These are phyloP conservation scores for Bombus soroeensis DNA, from an alignment of 1,140 invertebrate species.

Conservation along the genomic window DNA sequence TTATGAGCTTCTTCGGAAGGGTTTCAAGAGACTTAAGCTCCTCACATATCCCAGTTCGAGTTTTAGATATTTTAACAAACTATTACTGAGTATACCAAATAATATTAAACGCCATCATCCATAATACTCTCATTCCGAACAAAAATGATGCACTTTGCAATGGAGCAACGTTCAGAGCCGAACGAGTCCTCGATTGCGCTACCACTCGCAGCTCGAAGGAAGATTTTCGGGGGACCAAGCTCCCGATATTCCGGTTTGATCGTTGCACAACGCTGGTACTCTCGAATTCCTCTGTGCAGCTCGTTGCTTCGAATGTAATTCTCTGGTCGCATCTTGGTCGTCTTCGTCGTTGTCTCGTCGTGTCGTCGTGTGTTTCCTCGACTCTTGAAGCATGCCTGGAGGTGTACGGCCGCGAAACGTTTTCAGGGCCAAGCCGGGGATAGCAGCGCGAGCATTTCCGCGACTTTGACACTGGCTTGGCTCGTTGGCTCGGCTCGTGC, in stretches of 20 bases:
- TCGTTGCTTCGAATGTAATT: constrained; percentile 20
- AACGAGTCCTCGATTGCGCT: background rate
- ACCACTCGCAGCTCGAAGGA: constrained; percentile 27
- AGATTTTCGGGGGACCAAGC: constrained; percentile 55
- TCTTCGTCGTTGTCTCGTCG: background rate
- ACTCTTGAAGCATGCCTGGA: background rate
- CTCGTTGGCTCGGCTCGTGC: background rate
- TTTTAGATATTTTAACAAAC: too few species aligned
- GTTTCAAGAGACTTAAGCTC: too few species aligned
- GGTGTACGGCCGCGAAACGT: constrained; percentile 23
- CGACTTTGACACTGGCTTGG: constrained; percentile 44
- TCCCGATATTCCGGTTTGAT: constrained; percentile 66
- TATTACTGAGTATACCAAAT: too few species aligned
- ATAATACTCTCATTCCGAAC: background rate
- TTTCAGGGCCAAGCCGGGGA: constrained; percentile 1
- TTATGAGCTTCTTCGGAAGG: too few species aligned
- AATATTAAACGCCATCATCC: too few species aligned
- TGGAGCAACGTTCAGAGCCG: background rate
- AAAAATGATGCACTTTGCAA: background rate
- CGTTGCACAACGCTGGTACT: constrained; percentile 59
- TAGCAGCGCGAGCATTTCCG: constrained; percentile 49
- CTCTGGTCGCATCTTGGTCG: background rate
- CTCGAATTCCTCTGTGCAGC: constrained; percentile 51
- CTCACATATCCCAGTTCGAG: too few species aligned
- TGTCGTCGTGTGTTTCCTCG: constrained; percentile 39